phyloP scores from a whole-genome alignment of 2,113 vertebrate genomes.

The Poeciliopsis retropinna region DNA sequence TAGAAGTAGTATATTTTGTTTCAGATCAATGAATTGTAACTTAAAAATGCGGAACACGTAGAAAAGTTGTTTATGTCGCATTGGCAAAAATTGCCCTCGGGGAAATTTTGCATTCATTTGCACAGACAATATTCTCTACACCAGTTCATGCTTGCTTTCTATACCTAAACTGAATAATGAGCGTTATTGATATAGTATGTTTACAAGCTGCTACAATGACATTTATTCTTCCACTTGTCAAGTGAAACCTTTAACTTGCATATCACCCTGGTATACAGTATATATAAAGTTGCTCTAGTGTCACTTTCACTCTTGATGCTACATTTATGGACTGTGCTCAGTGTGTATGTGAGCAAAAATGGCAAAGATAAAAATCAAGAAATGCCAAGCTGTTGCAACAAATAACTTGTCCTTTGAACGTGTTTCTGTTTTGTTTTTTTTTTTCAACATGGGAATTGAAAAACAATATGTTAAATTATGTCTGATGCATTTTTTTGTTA shows the following conservation, averaged over 20 bases:
- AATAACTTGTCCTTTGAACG: background rate
- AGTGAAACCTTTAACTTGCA: background rate
- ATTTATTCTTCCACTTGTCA: background rate
- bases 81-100: background rate
- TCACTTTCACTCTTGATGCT: constrained; percentile 33
- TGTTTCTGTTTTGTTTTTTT: too few relatives aligned
- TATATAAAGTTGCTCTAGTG: background rate
- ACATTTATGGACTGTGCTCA: background rate
- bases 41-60: background rate
- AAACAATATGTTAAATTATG: background rate
- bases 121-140: background rate
- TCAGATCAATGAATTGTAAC: background rate
- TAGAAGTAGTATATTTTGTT: background rate
- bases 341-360: background rate
- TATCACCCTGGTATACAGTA: constrained; percentile 4
- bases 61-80: background rate
- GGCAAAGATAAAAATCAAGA: background rate
- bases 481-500: background rate
- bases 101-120: background rate
- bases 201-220: background rate
- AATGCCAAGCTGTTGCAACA: background rate
- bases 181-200: too few relatives aligned
- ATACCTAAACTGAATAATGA: background rate
- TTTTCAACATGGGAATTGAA: background rate
- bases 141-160: background rate